Conservation (phyloP, 2,113 vertebrate species). For the Mus musculus region DNA sequence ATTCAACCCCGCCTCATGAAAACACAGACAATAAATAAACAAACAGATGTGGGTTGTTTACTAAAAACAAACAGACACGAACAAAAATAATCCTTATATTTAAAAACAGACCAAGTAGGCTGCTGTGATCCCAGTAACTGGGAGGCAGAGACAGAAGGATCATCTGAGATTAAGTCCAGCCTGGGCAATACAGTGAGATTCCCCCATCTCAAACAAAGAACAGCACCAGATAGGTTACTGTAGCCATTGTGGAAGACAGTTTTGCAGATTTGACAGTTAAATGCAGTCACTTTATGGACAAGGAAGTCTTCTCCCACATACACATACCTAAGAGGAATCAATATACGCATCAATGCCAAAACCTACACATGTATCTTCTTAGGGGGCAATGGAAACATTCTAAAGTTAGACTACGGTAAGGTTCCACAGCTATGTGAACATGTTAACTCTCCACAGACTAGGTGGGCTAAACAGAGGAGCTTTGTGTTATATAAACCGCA, state of each 20-base stretch:
- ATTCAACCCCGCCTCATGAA: background rate
- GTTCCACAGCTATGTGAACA: background rate
- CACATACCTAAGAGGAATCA: background rate
- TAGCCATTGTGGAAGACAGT: background rate
- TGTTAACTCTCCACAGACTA: background rate
- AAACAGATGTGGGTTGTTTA: background rate
- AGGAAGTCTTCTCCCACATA: background rate
- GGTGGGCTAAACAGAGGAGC: background rate
- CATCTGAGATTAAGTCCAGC: background rate
- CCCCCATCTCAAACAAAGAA: background rate
- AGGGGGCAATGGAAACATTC: background rate
- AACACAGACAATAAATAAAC: background rate
- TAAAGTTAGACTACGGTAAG: background rate
- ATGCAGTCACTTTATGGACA: background rate
- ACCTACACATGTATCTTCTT: slow-evolving; percentile 13
- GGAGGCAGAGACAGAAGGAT: background rate
- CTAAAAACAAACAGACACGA: background rate
- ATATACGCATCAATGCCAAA: background rate
- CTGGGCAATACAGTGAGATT: background rate
- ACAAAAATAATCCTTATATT: background rate
- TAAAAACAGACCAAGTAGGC: background rate
- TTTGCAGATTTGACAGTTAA: background rate
- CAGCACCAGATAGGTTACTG: background rate
- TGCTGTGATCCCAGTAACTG: background rate
- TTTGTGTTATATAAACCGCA: background rate